Conservation (phyloP, 2,888 invertebrate species). For the Apodemia duryi region DNA sequence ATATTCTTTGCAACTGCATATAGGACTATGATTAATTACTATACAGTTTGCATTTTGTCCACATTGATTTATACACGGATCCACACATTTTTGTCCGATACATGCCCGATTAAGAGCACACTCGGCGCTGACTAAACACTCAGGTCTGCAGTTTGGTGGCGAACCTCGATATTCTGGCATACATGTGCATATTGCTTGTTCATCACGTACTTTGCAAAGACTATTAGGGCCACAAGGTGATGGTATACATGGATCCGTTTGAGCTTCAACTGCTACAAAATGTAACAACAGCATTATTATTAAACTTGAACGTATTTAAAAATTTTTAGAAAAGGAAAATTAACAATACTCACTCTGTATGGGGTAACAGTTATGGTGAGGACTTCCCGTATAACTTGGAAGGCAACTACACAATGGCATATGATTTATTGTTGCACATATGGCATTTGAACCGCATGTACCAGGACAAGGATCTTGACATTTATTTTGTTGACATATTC, state of each 20-base stretch:
- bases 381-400: conserved; percentile 82
- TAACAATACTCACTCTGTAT: conserved; percentile 48
- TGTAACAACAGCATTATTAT: conserved; percentile 1
- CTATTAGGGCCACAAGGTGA: conserved; percentile 92
- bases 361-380: conserved; percentile 60
- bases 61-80: conserved; percentile 86
- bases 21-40: conserved; percentile 85
- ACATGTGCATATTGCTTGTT: conserved; percentile 86
- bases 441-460: conserved; percentile 85
- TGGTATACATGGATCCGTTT: conserved; percentile 83
- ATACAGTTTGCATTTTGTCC: conserved; percentile 85
- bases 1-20: conserved; percentile 82
- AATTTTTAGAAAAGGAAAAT: background rate
- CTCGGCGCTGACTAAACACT: conserved; percentile 85
- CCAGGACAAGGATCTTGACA: conserved; percentile 88
- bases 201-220: conserved; percentile 85
- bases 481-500: conserved; percentile 85
- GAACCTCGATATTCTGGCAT: conserved; percentile 81
- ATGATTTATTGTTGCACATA: conserved; percentile 86
- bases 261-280: conserved; percentile 49
- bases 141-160: conserved; percentile 85
- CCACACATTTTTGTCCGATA: conserved; percentile 82
- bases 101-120: conserved; percentile 84
- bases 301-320: background rate
- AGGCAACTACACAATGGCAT: conserved; percentile 84